Conservation (phyloP, 2,113 vertebrate genomes). For the Erinaceus europaeus region DNA sequence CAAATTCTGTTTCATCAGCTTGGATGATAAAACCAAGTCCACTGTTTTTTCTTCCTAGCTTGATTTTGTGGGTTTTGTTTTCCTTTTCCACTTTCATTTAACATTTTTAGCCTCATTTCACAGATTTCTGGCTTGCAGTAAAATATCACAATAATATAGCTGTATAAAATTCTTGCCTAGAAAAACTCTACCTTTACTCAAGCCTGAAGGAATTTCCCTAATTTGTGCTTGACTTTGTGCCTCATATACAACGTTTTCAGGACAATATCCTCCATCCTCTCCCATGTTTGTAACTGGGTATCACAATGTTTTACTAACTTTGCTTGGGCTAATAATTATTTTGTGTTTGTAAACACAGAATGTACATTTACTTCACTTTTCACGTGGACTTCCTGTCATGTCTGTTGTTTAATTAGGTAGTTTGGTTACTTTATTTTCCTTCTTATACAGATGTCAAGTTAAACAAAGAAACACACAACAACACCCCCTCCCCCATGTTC, state of each 20-base stretch:
- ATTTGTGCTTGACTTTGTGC: background rate
- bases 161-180: background rate
- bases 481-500: background rate
- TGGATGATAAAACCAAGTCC: background rate
- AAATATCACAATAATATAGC: background rate
- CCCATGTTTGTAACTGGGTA: background rate
- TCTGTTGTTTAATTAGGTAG: background rate
- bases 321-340: background rate
- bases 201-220: background rate
- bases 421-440: background rate
- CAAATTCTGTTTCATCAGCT: background rate
- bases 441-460: background rate
- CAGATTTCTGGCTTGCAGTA: background rate
- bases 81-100: slow-evolving; percentile 2
- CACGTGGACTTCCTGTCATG: background rate
- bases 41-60: background rate
- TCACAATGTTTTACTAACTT: background rate
- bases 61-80: background rate
- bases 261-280: background rate
- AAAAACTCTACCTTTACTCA: background rate
- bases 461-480: too few relatives aligned
- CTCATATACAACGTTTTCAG: background rate
- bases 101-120: background rate
- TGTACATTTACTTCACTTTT: background rate
- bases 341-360: background rate